Base-by-base conservation (phyloP, 2,113 vertebrate genomes). In the Dipodomys spectabilis region DNA sequence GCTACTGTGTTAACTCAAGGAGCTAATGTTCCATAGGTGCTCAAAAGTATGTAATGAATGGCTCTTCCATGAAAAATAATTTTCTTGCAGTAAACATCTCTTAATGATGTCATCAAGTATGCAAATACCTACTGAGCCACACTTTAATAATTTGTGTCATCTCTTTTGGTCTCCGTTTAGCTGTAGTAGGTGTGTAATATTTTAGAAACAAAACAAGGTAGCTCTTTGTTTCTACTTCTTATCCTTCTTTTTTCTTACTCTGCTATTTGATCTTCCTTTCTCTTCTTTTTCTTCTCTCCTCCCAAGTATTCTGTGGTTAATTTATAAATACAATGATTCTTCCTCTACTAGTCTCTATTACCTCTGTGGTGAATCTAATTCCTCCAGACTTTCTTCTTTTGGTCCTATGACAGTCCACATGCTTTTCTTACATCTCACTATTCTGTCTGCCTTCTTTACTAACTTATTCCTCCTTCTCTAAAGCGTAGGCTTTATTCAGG, bases 361-460 rank as follows among this genome's bases (percentile, higher is more conserved):
- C 64, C 39, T 80, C 45, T 92, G 87, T 82, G 11, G 85, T 82
- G 64, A 60, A 57, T 88, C 30, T 32, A 60, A n/a, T 32, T 77
- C 60, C 74, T 75, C 90, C 32, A 69, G 77, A 80, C 82, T 73
- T 28, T 82, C 85, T 90, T 91, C 78, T 84, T 90, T 75, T 75
- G 79, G 72, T n/a, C 80, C 53, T 62, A 13, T 62, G 53, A 22
- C 35, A 89, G 85, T 18, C 35, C 6, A 13, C 62, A 87, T 49
- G 84, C 85, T 95, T 92, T 64, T 91, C 83, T 93, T 65, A 25
- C 25, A n/a, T 93, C 49, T 87, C 5, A 27, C 73, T 73, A 10
- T 16, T 88, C 27, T 30, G 13, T 57, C 32, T 28, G 65, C 83
- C 32, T 88, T 60, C 65, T 73, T 25, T 39, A 25, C 28, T 93